Conservation (phyloP, 2,113 vertebrate genomes). For the Hippocampus barbouri region DNA sequence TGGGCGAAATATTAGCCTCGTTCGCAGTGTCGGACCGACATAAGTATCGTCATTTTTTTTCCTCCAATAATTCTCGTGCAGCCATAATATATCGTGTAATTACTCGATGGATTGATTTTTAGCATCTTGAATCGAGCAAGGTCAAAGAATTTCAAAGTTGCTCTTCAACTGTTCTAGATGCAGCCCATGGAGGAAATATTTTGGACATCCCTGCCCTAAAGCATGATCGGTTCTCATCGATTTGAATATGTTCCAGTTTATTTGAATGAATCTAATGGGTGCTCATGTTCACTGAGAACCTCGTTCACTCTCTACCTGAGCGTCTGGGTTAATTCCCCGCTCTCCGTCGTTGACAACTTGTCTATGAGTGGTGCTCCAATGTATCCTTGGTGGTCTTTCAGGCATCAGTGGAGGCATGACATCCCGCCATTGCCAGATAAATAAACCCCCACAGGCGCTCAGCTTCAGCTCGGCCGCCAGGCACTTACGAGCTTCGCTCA, state of each 20-base stretch:
- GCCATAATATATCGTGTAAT: no score
- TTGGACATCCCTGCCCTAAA: neutral
- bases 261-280: neutral
- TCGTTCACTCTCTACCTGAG: neutral
- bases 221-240: neutral
- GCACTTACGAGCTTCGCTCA: neutral
- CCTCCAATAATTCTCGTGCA: no score
- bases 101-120: no score
- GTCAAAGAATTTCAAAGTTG: neutral
- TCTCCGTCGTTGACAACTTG: neutral
- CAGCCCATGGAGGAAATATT: neutral
- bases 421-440: neutral
- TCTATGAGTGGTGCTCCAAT: slow-evolving; percentile 66
- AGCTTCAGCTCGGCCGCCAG: neutral
- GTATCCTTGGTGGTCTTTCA: slow-evolving; percentile 84
- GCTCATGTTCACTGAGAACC: neutral
- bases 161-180: neutral
- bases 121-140: no score
- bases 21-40: no score
- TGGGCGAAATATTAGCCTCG: no score
- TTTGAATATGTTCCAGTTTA: neutral
- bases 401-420: slow-evolving; percentile 65
- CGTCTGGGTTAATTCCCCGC: slow-evolving; percentile 11
- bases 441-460: neutral
- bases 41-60: no score